Evolutionary conservation across 2,888 invertebrate genomes (phyloP).

Genomic region (Caenorhabditis sp.): DNA sequence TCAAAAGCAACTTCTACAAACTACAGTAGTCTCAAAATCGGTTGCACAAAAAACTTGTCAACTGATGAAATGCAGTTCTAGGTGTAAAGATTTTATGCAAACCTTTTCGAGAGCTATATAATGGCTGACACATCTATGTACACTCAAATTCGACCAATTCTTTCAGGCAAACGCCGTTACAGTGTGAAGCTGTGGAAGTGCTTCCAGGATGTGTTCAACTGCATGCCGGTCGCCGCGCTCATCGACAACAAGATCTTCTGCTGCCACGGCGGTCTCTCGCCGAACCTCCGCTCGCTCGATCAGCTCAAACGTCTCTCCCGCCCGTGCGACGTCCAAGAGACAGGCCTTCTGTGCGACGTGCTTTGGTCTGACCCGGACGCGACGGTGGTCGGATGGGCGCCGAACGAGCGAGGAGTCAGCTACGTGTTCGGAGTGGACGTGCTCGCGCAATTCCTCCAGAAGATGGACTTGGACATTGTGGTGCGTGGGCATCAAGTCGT

Average conservation of each 20-base stretch:
- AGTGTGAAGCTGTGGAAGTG: slow-evolving; percentile 76
- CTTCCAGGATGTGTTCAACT: slow-evolving; percentile 78
- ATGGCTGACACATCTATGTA: too few species aligned
- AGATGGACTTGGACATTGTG: slow-evolving; percentile 78
- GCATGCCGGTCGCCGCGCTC: slow-evolving; percentile 77
- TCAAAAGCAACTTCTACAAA: too few species aligned
- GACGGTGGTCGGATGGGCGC: slow-evolving; percentile 75
- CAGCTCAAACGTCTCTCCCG: slow-evolving; percentile 75
- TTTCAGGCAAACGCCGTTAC: slow-evolving; percentile 74
- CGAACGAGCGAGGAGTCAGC: slow-evolving; percentile 76
- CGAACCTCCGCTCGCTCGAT: slow-evolving; percentile 75
- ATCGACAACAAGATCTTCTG: slow-evolving; percentile 77
- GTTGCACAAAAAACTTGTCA: too few species aligned
- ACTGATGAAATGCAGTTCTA: too few species aligned
- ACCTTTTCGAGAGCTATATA: too few species aligned
- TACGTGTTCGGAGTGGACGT: slow-evolving; percentile 78
- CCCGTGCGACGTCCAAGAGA: slow-evolving; percentile 77
- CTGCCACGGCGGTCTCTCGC: slow-evolving; percentile 76
- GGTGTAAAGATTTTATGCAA: too few species aligned
- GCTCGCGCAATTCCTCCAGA: slow-evolving; percentile 72
- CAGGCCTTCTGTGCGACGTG: slow-evolving; percentile 75
- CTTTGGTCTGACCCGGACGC: slow-evolving; percentile 78
- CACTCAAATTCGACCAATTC: too few species aligned
- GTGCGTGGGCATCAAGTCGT: slow-evolving; percentile 77
- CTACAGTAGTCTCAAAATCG: too few species aligned